phyloP scores from a whole-genome alignment of 1,140 invertebrate species.

The Gonioctena quinquepunctata region DNA sequence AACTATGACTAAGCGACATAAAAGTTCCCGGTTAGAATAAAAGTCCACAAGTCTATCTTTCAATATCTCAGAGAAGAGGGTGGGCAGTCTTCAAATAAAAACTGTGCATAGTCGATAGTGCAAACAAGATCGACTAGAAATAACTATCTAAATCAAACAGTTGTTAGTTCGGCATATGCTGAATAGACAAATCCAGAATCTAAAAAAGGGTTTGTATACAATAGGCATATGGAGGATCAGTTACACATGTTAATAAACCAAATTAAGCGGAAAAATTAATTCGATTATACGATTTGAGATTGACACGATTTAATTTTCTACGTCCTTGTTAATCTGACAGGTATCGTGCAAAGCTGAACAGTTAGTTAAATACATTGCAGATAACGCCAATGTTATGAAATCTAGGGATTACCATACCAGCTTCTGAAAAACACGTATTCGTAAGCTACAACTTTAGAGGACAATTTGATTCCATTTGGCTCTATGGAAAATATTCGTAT shows the following conservation, averaged over 20 bases:
- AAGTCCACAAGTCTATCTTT: too few relatives aligned
- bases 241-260: background rate
- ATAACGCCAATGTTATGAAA: background rate
- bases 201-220: background rate
- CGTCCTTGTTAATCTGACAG: background rate
- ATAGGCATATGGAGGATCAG: background rate
- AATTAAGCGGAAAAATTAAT: background rate
- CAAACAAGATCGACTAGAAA: too few relatives aligned
- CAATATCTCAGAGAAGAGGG: too few relatives aligned
- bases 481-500: too few relatives aligned
- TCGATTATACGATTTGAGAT: background rate
- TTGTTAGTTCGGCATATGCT: background rate
- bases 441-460: too few relatives aligned
- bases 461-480: too few relatives aligned
- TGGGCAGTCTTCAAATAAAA: too few relatives aligned
- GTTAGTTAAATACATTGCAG: background rate
- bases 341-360: background rate
- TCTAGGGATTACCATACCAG: too few relatives aligned
- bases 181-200: background rate
- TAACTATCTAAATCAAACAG: background rate
- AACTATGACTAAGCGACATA: too few relatives aligned
- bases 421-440: too few relatives aligned
- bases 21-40: too few relatives aligned
- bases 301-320: background rate
- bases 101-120: too few relatives aligned